phyloP scores from a whole-genome alignment of 2,797 vertebrate genomes.

The Enteromius mattozi region DNA sequence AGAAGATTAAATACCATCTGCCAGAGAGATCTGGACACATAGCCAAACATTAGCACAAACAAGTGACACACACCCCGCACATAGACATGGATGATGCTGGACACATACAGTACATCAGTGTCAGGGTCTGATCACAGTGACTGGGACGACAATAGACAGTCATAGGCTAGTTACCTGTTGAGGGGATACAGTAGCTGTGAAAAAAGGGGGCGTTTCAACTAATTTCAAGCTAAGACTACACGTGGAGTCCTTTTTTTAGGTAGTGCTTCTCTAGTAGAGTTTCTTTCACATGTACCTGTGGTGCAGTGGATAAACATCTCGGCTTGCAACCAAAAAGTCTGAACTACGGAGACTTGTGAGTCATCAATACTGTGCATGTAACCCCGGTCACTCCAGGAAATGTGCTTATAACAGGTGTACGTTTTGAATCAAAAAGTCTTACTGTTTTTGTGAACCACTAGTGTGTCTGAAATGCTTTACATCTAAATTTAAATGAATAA shows the following conservation, averaged over 20 bases:
- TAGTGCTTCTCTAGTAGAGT: not conserved
- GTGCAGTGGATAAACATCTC: not conserved
- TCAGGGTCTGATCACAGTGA: slow-evolving; percentile 10
- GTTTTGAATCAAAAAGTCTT: not conserved
- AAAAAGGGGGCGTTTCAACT: too few species aligned
- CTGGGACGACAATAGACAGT: not conserved
- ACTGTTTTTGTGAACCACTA: not conserved
- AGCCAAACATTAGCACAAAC: slow-evolving; percentile 59
- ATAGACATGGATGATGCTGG: slow-evolving; percentile 32
- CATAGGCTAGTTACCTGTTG: not conserved
- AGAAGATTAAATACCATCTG: slow-evolving; percentile 82
- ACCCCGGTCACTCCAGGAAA: not conserved
- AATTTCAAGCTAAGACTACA: not conserved
- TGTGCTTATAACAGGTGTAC: not conserved
- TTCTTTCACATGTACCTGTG: not conserved
- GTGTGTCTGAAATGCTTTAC: not conserved
- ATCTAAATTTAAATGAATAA: not conserved
- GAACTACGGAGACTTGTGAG: not conserved
- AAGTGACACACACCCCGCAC: slow-evolving; percentile 36
- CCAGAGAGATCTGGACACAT: slow-evolving; percentile 60
- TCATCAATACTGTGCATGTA: not conserved
- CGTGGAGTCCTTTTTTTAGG: not conserved
- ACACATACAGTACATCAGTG: slow-evolving; percentile 38
- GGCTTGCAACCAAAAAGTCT: not conserved
- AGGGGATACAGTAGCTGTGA: not conserved